These are phyloP conservation scores for Netelia inedita DNA, from an alignment of 2,888 invertebrate species.

Conservation along the genomic window DNA sequence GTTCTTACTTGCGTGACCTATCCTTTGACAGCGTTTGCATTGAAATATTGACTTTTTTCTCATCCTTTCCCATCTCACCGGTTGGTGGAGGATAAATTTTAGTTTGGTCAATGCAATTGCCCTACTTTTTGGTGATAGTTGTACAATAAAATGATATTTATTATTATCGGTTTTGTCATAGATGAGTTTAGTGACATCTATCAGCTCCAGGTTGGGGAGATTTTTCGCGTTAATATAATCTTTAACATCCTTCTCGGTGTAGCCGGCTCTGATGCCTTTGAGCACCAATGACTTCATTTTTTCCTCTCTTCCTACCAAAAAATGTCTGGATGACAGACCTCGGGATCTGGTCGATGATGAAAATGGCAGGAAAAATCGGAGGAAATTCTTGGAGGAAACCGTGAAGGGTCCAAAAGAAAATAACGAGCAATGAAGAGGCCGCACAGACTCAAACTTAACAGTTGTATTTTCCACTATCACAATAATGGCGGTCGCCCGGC, in stretches of 20 bases:
- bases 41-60: constrained; percentile 33
- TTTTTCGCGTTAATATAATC: neutral
- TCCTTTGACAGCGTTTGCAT: constrained; percentile 61
- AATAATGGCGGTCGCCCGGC: no score
- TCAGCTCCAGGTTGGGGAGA: constrained; percentile 12
- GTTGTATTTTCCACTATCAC: no score
- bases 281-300: constrained; percentile 43
- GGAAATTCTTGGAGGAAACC: no score
- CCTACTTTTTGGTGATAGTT: neutral
- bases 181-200: constrained; percentile 3
- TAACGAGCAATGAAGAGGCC: no score
- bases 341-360: no score
- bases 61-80: constrained; percentile 49
- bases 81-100: constrained; percentile 26
- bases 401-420: no score
- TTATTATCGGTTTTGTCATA: neutral
- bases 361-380: no score
- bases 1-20: constrained; percentile 61
- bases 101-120: neutral
- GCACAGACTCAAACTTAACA: no score
- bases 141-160: neutral
- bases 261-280: constrained; percentile 43
- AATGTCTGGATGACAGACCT: no score
- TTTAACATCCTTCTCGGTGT: constrained; percentile 10
- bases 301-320: neutral